Percentiles rank a stretch among this genome's conserved stretches.
These are phyloP conservation scores for Petaurus breviceps DNA, from an alignment of 2,113 vertebrate genomes.

Conservation along the genomic window DNA sequence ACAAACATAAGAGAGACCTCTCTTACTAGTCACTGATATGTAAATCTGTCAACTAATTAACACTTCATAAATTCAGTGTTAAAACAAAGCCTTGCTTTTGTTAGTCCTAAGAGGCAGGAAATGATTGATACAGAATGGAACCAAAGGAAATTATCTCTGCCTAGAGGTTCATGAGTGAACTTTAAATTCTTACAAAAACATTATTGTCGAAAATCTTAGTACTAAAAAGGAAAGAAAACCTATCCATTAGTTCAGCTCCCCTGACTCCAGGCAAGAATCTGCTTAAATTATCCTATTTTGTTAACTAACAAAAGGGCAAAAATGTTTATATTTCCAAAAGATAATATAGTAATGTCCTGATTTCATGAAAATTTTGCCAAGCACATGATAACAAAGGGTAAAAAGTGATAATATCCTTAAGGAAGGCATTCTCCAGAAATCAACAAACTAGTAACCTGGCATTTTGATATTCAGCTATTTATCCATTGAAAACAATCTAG, in stretches of 20 bases:
- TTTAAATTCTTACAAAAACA: background rate
- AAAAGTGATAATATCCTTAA: background rate
- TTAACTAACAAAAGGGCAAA: background rate
- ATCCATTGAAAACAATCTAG: background rate
- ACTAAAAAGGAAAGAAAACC: background rate
- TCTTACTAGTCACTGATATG: background rate
- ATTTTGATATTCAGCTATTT: background rate
- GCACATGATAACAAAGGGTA: background rate
- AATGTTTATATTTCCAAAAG: background rate
- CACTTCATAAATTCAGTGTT: background rate
- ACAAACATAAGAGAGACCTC: background rate
- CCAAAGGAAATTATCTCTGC: background rate
- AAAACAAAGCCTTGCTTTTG: constrained; percentile 1
- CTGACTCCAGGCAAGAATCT: background rate
- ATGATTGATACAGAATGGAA: background rate
- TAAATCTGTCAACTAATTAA: constrained; percentile 17
- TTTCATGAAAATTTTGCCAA: background rate
- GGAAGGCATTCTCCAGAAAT: background rate
- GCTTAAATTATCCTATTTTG: background rate
- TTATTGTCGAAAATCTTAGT: background rate
- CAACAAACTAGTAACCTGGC: background rate
- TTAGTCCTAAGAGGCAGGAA: background rate
- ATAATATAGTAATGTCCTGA: background rate
- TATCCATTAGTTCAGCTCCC: background rate
- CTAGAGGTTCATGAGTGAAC: background rate